These are phyloP conservation scores for Psittacus erithacus DNA, from an alignment of 2,113 vertebrate genomes.

Conservation along the genomic window DNA sequence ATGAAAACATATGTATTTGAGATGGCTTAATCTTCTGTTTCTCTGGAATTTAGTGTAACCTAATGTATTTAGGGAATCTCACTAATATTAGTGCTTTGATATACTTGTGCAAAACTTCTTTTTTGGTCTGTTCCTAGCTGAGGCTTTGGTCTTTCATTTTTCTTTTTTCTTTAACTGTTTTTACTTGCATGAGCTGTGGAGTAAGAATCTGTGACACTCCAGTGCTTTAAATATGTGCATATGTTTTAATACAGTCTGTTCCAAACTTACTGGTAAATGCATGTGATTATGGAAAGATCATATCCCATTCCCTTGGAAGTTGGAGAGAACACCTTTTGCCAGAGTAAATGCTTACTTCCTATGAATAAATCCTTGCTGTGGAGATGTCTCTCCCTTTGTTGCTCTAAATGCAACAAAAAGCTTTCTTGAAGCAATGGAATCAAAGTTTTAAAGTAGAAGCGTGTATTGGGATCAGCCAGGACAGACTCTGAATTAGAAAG, in stretches of 20 bases:
- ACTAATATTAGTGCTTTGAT: conserved; percentile 38
- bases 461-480: not conserved
- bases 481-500: not conserved
- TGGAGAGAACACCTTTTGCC: not conserved
- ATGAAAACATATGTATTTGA: conserved; percentile 14
- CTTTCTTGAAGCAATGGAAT: conserved; percentile 3
- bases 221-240: conserved; percentile 45
- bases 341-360: not conserved
- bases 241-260: conserved; percentile 51
- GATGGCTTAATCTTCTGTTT: conserved; percentile 28
- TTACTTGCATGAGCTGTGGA: conserved; percentile 69
- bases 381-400: not conserved
- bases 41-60: conserved; percentile 55
- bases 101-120: conserved; percentile 34
- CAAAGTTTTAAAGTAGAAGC: not conserved
- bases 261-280: conserved; percentile 60
- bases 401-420: not conserved
- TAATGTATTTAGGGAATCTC: conserved; percentile 53
- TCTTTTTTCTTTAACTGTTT: not conserved
- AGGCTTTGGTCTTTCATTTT: conserved; percentile 20
- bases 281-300: conserved; percentile 24
- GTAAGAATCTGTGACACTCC: conserved; percentile 38
- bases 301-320: not conserved
- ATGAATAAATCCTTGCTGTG: not conserved
- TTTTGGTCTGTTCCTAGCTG: conserved; percentile 25